These are phyloP conservation scores for Heterotilapia buettikoferi DNA, from an alignment of 2,113 vertebrate species.

Conservation along the genomic window DNA sequence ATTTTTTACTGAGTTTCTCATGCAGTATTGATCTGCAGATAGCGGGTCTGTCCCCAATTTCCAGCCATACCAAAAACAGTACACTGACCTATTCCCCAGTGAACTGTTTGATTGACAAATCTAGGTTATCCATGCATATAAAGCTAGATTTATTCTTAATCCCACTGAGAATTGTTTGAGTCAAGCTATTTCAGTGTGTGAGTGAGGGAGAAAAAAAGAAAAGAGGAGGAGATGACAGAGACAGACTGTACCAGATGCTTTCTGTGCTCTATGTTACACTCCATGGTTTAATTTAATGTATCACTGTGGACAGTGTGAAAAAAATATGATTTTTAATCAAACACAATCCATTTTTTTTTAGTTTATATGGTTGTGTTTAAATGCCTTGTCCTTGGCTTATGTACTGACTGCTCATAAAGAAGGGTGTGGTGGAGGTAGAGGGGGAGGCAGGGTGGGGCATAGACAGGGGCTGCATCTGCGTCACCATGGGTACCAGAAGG, in stretches of 20 bases:
- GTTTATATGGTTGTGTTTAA: not conserved
- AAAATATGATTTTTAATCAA: not conserved
- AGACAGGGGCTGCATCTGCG: conserved; percentile 28
- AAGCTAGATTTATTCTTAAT: conserved; percentile 47
- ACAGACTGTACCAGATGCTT: not conserved
- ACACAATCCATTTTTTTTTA: fast-evolving
- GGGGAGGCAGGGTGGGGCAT: conserved; percentile 13
- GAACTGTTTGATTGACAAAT: conserved; percentile 35
- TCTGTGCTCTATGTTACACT: not conserved
- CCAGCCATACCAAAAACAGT: not conserved
- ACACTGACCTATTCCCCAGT: not conserved
- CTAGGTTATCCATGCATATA: conserved; percentile 44
- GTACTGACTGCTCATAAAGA: not conserved
- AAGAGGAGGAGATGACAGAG: not conserved
- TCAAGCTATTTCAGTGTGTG: not conserved
- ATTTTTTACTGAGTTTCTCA: conserved; percentile 17
- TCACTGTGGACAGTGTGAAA: not conserved
- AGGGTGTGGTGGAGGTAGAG: not conserved
- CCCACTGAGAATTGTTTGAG: conserved; percentile 4
- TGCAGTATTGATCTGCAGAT: conserved; percentile 39
- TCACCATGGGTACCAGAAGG: conserved; percentile 52
- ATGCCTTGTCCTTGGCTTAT: conserved; percentile 9
- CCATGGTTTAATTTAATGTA: not conserved
- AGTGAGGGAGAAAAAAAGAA: not conserved
- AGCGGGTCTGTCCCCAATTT: conserved; percentile 35